Conservation (phyloP, 2,113 vertebrate genomes). For the Trogon melanurus region DNA sequence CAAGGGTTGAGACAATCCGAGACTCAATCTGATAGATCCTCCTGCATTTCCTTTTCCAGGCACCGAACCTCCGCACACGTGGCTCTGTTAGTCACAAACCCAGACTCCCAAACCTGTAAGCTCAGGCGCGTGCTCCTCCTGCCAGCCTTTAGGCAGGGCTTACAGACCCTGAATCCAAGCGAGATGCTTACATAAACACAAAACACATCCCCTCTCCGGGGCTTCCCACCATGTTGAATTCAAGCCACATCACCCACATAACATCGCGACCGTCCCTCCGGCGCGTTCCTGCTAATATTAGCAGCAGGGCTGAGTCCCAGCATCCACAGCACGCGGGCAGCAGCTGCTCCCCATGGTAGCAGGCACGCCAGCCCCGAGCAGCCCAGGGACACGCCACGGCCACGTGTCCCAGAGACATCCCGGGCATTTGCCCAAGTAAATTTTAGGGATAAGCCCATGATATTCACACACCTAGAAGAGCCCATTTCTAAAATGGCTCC, state of each 20-base stretch:
- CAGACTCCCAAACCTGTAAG: background rate
- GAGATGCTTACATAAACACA: background rate
- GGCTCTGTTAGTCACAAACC: background rate
- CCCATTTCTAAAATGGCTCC: accelerated
- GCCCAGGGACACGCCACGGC: accelerated
- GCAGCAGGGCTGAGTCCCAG: slow-evolving; percentile 10
- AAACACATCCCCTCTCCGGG: background rate
- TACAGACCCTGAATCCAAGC: accelerated
- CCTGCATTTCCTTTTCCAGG: slow-evolving; percentile 37
- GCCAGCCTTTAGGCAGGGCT: background rate
- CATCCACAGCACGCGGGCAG: background rate
- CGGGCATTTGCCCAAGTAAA: background rate
- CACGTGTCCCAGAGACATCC: background rate
- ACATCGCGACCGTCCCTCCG: background rate
- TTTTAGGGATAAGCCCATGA: background rate
- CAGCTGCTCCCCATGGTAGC: slow-evolving; percentile 41
- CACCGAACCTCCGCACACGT: background rate
- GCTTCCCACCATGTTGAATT: background rate
- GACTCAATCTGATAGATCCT: background rate
- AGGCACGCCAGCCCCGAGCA: background rate
- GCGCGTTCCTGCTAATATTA: slow-evolving; percentile 61
- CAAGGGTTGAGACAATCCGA: background rate
- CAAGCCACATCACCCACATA: background rate
- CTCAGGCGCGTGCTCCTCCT: background rate
- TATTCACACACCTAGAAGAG: background rate